A percentile compares a stretch with the other conserved stretches of the same genome.
Conservation (phyloP, 2,888 invertebrate genomes). For the Hyppa rectilinea region DNA sequence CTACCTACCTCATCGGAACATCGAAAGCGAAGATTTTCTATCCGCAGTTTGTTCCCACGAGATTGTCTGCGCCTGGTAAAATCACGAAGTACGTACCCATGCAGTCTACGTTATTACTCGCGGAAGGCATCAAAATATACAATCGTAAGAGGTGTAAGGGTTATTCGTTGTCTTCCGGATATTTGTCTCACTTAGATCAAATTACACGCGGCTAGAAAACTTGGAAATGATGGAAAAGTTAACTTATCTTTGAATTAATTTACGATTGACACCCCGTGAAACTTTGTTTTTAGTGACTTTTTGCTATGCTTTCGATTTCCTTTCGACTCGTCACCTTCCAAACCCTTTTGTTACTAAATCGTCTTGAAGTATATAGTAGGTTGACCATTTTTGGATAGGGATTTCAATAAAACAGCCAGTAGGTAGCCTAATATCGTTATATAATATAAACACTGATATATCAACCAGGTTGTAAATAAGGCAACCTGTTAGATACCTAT, state of each 20-base stretch:
- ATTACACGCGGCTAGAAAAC: neutral
- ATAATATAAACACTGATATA: constrained; percentile 21
- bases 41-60: constrained; percentile 56
- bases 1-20: constrained; percentile 10
- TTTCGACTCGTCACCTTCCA: constrained; percentile 11
- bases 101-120: constrained; percentile 16
- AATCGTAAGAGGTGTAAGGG: constrained; percentile 18
- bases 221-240: neutral
- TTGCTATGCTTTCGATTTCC: neutral
- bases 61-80: constrained; percentile 35
- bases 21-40: constrained; percentile 61
- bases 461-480: neutral
- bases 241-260: neutral
- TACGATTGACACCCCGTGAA: neutral
- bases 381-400: neutral
- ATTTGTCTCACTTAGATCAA: neutral
- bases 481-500: constrained; percentile 8
- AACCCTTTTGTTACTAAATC: constrained; percentile 11
- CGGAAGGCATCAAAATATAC: constrained; percentile 48
- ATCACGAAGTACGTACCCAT: constrained; percentile 16
- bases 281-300: neutral
- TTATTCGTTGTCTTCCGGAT: constrained; percentile 31
- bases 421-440: constrained; percentile 16
- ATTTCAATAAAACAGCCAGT: neutral
- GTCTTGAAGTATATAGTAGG: too few relatives aligned